Evolutionary conservation across 2,797 vertebrate species (phyloP).

Genomic region (Channallabes apus): DNA sequence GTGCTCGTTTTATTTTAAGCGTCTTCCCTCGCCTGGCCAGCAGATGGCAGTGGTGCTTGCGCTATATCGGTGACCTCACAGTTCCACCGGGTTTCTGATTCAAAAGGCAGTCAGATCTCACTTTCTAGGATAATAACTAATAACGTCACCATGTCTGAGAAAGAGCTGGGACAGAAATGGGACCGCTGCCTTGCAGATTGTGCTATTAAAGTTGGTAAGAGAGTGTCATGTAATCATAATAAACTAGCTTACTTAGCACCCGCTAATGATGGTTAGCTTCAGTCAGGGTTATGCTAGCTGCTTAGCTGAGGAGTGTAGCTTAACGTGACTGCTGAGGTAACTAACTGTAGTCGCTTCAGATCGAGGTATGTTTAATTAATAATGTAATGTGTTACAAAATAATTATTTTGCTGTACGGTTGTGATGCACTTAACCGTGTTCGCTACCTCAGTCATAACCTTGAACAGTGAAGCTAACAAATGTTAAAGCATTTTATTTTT

Average conservation of each 20-base stretch:
- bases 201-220: constrained; percentile 77
- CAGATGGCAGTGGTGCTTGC: constrained; percentile 35
- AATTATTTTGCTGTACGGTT: not conserved
- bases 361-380: not conserved
- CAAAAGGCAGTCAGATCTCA: constrained; percentile 31
- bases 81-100: not conserved
- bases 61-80: constrained; percentile 25
- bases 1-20: not conserved
- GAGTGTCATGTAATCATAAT: constrained; percentile 29
- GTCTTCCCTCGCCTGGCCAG: constrained; percentile 30
- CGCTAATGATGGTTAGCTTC: not conserved
- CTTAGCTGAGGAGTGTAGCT: not conserved
- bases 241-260: not conserved
- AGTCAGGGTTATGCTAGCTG: constrained; percentile 10
- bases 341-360: too few relatives aligned
- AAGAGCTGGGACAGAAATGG: constrained; percentile 77
- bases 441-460: not conserved
- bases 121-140: constrained; percentile 34
- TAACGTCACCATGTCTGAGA: constrained; percentile 74
- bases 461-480: too few relatives aligned
- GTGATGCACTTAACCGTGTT: not conserved
- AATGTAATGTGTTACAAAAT: not conserved
- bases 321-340: too few relatives aligned
- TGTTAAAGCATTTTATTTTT: too few relatives aligned
- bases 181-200: constrained; percentile 76